Evolutionary conservation across 2,113 vertebrate species (phyloP).

Genomic region (Prionailurus viverrinus): DNA sequence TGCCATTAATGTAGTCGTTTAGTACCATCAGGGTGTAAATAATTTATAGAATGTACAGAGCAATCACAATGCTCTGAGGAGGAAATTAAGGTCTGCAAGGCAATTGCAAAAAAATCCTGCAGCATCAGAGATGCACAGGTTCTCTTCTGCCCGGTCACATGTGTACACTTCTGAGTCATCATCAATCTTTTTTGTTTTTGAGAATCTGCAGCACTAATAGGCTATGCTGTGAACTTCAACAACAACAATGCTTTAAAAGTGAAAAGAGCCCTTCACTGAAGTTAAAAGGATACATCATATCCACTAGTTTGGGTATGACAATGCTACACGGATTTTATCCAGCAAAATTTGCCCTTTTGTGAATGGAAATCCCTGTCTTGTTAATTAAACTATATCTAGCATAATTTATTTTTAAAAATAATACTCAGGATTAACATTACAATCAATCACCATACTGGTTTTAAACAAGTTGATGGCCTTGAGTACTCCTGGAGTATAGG

Average conservation of each 20-base stretch:
- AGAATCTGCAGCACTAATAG: not conserved
- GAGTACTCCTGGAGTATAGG: not conserved
- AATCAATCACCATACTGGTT: not conserved
- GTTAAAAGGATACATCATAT: not conserved
- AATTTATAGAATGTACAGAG: conserved; percentile 76
- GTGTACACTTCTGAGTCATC: not conserved
- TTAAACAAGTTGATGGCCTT: not conserved
- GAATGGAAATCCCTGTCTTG: not conserved
- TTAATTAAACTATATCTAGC: not conserved
- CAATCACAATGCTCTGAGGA: conserved; percentile 66
- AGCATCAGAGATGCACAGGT: not conserved
- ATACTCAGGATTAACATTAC: not conserved
- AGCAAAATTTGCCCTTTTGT: conserved; percentile 13
- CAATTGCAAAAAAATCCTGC: conserved; percentile 19
- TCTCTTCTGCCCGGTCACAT: not conserved
- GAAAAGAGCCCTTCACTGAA: not conserved
- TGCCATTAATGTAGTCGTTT: conserved; percentile 78
- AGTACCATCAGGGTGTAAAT: conserved; percentile 79
- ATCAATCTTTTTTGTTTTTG: not conserved
- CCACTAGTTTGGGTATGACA: not conserved
- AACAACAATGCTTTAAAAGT: not conserved
- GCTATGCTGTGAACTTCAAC: not conserved
- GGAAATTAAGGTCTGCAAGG: conserved; percentile 43
- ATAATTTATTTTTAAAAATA: conserved; percentile 14
- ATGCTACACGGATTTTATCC: not conserved